Evolutionary conservation across 37 sponge, comb jelly and placozoan genomes (phyloP).

Genomic region (Chondrosia reniformis): DNA sequence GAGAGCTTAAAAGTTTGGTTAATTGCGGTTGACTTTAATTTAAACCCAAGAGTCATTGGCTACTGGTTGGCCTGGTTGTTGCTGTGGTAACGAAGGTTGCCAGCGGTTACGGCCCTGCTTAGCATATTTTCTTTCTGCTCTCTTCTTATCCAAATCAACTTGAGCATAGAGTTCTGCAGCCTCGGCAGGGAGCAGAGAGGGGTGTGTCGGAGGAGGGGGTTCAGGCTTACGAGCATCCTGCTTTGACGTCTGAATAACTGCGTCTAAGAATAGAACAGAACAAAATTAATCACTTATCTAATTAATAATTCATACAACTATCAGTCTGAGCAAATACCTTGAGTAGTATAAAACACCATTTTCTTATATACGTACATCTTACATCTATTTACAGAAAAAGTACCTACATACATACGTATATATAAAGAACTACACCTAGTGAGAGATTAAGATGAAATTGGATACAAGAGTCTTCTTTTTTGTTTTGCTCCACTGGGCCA

Average conservation of each 20-base stretch:
- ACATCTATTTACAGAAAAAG: not conserved
- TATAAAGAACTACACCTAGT: too few relatives aligned
- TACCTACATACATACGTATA: constrained; percentile 10
- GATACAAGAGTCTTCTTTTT: too few relatives aligned
- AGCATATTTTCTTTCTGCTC: not conserved
- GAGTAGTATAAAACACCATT: not conserved
- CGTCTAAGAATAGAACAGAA: not conserved
- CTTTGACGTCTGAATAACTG: not conserved
- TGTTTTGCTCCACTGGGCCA: too few relatives aligned
- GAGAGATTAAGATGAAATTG: too few relatives aligned
- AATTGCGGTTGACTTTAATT: not conserved
- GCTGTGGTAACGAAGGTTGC: not conserved
- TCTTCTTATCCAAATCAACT: constrained; percentile 15
- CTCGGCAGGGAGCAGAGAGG: not conserved
- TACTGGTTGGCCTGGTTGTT: not conserved
- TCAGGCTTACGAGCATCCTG: not conserved
- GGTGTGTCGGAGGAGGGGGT: not conserved
- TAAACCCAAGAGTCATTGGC: constrained; percentile 4
- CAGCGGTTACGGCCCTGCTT: not conserved
- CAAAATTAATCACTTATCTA: not conserved
- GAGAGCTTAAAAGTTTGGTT: too few relatives aligned
- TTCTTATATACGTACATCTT: not conserved
- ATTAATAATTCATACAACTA: not conserved
- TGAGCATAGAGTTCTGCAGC: not conserved
- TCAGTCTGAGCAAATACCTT: not conserved